These are phyloP conservation scores for Drosophila yakuba DNA, from an alignment of 1,140 invertebrate species.

Conservation along the genomic window DNA sequence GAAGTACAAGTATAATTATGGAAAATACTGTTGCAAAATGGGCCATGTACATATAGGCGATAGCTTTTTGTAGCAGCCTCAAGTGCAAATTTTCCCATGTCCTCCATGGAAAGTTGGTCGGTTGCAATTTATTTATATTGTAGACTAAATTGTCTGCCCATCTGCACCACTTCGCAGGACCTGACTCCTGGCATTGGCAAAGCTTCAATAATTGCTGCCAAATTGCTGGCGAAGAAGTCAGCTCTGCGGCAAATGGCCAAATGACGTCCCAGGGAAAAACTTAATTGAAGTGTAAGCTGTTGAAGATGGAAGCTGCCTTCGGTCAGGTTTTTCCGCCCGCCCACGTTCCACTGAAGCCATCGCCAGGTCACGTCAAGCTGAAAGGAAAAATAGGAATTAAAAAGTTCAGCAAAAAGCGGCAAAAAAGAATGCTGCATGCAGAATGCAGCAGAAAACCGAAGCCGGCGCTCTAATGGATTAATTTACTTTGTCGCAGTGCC, in stretches of 20 bases:
- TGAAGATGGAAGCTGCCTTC: constrained; percentile 64
- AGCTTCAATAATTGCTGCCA: constrained; percentile 81
- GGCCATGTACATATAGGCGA: constrained; percentile 13
- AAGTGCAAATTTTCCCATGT: constrained; percentile 35
- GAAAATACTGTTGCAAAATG: constrained; percentile 4
- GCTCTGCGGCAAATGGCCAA: constrained; percentile 54
- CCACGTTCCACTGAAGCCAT: constrained; percentile 38
- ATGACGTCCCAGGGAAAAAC: constrained; percentile 40
- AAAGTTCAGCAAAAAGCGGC: constrained; percentile 4
- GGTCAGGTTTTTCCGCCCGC: constrained; percentile 10
- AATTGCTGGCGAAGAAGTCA: constrained; percentile 66
- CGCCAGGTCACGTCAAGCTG: constrained; percentile 68
- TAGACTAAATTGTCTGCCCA: constrained; percentile 19
- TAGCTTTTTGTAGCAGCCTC: constrained; percentile 9
- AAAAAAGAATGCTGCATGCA: constrained; percentile 14
- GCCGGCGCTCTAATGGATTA: constrained; percentile 69
- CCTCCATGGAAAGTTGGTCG: constrained; percentile 33
- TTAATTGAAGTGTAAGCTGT: constrained; percentile 81
- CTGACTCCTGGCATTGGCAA: constrained; percentile 68
- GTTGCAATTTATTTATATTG: constrained; percentile 77
- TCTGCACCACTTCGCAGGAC: constrained; percentile 14
- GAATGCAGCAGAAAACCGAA: constrained; percentile 43
- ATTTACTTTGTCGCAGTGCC: constrained; percentile 79
- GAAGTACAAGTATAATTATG: constrained; percentile 26
- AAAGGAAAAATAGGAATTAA: constrained; percentile 51